A percentile compares a stretch with the other conserved stretches of the same genome.
Evolutionary conservation across 2,888 invertebrate genomes (phyloP).

Genomic region (Bombylius major): DNA sequence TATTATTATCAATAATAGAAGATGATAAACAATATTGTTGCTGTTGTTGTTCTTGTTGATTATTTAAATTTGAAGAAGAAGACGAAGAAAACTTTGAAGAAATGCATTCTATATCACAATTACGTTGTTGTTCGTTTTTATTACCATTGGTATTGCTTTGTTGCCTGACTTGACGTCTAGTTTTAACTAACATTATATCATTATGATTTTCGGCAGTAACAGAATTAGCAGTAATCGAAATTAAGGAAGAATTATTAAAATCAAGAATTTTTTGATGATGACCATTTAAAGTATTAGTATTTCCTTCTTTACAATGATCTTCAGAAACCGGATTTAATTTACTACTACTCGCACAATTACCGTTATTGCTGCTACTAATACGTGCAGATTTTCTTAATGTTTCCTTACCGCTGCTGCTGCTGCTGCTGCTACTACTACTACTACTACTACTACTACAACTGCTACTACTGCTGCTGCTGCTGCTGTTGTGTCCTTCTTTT

Average conservation of each 20-base stretch:
- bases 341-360: conserved; percentile 24
- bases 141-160: neutral
- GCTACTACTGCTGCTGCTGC: conserved; percentile 18
- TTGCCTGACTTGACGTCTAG: neutral
- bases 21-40: neutral
- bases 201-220: neutral
- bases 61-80: neutral
- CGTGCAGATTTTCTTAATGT: conserved; percentile 31
- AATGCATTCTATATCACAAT: neutral
- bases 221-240: neutral
- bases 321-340: neutral
- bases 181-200: neutral
- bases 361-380: conserved; percentile 35
- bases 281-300: neutral
- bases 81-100: neutral
- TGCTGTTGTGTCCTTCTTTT: neutral
- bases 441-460: conserved; percentile 20
- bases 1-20: neutral
- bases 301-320: neutral
- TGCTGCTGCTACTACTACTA: neutral
- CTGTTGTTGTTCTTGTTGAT: too few species aligned
- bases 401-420: conserved; percentile 11
- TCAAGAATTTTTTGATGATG: neutral
- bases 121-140: neutral
- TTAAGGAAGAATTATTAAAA: neutral